These are phyloP conservation scores for Gorilla gorilla DNA, from an alignment of 2,113 vertebrate species.

Conservation along the genomic window DNA sequence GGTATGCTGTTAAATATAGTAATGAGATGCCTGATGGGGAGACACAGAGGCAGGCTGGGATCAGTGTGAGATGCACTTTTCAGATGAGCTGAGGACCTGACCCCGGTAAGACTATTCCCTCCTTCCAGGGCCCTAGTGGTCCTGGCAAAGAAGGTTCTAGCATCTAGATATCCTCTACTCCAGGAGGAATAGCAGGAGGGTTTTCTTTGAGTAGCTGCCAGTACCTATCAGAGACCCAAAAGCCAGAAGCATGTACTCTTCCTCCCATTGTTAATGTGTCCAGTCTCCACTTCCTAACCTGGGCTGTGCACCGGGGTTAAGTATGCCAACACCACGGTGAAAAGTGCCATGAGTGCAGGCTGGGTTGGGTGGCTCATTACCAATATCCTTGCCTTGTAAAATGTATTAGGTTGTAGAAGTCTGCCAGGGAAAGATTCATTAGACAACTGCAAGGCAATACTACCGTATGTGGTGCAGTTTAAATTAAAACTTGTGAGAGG, in stretches of 20 bases:
- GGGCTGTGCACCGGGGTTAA: neutral
- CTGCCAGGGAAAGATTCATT: neutral
- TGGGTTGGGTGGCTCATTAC: neutral
- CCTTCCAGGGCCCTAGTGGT: neutral
- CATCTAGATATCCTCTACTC: neutral
- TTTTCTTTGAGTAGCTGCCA: slow-evolving; percentile 7
- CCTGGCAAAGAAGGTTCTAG: neutral
- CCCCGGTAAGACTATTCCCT: neutral
- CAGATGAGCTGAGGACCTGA: neutral
- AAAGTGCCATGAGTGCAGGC: neutral
- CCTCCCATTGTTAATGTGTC: neutral
- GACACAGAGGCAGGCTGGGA: neutral
- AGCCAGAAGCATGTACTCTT: neutral
- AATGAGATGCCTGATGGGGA: neutral
- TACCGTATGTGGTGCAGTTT: neutral
- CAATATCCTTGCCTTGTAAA: neutral
- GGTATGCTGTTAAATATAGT: neutral
- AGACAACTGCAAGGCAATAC: neutral
- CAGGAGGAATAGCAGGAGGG: neutral
- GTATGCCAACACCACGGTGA: neutral
- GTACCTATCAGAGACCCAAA: neutral
- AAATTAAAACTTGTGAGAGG: neutral
- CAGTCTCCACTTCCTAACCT: neutral
- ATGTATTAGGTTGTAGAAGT: neutral
- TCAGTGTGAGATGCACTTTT: neutral